Conservation (phyloP, 2,113 vertebrate genomes). For the Lagopus leucura region DNA sequence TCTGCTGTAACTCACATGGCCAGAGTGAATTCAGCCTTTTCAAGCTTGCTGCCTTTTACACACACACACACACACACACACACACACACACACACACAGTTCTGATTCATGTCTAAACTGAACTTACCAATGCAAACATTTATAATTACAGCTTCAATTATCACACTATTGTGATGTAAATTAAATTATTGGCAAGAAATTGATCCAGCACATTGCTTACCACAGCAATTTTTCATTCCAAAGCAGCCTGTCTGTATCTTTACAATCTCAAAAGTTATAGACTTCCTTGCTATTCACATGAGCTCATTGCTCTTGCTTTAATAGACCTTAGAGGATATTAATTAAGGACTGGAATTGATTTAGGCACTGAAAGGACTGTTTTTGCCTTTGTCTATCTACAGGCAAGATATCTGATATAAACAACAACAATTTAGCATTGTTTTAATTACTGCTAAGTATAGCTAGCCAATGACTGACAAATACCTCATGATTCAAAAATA, state of each 20-base stretch:
- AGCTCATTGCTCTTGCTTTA: constrained; percentile 26
- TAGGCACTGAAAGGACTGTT: neutral
- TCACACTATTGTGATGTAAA: constrained; percentile 15
- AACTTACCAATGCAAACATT: neutral
- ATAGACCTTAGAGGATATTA: constrained; percentile 14
- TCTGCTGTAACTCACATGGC: neutral
- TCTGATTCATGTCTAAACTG: neutral
- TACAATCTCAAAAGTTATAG: constrained; percentile 19
- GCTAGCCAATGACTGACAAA: neutral
- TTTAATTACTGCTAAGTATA: neutral
- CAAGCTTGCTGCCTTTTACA: neutral
- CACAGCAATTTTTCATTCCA: constrained; percentile 4
- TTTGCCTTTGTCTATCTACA: neutral
- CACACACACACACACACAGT: neutral
- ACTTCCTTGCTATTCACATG: constrained; percentile 24
- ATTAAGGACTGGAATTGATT: constrained; percentile 28
- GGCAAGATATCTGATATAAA: neutral
- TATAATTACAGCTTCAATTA: neutral
- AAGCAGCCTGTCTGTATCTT: constrained; percentile 7
- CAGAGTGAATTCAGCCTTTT: neutral
- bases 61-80: neutral
- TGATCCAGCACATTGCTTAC: neutral
- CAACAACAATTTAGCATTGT: neutral
- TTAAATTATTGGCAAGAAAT: constrained; percentile 29
- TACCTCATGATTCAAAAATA: neutral